Evolutionary conservation across 1,140 invertebrate genomes (phyloP).

Genomic region (Delia radicum): DNA sequence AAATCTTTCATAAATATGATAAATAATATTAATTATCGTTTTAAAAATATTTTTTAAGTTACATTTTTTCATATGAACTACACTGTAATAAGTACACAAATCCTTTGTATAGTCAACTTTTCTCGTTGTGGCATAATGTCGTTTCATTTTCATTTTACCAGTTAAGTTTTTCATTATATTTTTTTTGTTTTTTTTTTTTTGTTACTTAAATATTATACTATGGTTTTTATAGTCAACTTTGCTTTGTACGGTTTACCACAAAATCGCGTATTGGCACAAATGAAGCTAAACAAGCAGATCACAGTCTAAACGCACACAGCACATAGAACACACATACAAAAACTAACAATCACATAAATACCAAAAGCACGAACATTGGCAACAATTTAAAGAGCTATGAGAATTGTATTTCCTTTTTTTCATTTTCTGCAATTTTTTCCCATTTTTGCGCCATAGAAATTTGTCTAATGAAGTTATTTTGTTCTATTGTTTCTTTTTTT

Average conservation of each 20-base stretch:
- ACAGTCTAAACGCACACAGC: not conserved
- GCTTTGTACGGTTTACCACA: constrained; percentile 2
- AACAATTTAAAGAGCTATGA: not conserved
- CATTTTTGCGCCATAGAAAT: not conserved
- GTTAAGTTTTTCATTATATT: not conserved
- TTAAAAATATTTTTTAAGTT: too few relatives aligned
- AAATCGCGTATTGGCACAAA: constrained; percentile 2
- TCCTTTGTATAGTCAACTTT: too few relatives aligned
- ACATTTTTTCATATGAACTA: too few relatives aligned
- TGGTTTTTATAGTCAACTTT: too few relatives aligned
- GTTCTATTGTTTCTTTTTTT: not conserved
- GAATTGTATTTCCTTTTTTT: not conserved
- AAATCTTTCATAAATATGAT: too few relatives aligned
- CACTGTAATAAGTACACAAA: too few relatives aligned
- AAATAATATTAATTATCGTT: too few relatives aligned
- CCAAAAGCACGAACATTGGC: not conserved
- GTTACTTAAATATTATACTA: not conserved
- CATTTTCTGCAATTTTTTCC: not conserved
- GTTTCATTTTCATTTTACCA: not conserved
- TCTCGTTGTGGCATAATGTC: not conserved
- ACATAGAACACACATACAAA: not conserved
- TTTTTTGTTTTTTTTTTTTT: not conserved
- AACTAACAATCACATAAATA: not conserved
- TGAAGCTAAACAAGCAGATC: constrained; percentile 23
- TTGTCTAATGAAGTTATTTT: constrained; percentile 18